Evolutionary conservation across 1,140 invertebrate species (phyloP).

Genomic region (Gerris buenoi): DNA sequence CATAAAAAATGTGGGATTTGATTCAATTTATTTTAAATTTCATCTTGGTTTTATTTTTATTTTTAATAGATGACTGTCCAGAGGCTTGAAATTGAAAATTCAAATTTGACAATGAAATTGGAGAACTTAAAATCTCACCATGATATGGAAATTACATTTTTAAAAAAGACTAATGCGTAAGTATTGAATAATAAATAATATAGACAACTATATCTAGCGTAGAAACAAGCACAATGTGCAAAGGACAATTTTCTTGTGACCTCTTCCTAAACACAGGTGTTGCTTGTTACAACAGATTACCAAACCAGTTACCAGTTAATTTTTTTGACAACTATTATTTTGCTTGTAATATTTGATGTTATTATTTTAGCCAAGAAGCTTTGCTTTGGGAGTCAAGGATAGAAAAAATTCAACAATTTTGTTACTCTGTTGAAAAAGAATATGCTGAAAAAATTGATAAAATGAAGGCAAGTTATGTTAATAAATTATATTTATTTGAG

Average conservation of each 20-base stretch:
- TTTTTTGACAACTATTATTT: no score
- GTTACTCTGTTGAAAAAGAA: background rate
- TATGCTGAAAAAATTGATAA: background rate
- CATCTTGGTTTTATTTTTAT: no score
- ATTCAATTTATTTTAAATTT: no score
- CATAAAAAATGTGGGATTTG: no score
- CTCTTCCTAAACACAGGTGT: no score
- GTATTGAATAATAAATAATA: no score
- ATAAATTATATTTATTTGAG: background rate
- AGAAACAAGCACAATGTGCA: no score
- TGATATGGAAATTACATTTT: background rate
- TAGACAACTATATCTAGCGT: no score
- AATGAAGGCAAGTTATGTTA: background rate
- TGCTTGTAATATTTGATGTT: no score
- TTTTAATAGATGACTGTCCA: background rate
- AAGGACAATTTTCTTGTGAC: no score
- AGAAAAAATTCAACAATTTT: background rate
- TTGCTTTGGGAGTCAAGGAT: background rate
- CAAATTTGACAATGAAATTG: background rate
- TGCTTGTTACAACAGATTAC: no score
- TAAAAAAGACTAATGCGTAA: background rate
- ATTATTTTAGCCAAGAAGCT: background rate
- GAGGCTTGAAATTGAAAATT: background rate
- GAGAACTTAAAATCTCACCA: background rate
- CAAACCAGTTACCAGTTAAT: no score